These are phyloP conservation scores for Drosophila trapezifrons DNA, from an alignment of 1,140 invertebrate genomes.

Conservation along the genomic window DNA sequence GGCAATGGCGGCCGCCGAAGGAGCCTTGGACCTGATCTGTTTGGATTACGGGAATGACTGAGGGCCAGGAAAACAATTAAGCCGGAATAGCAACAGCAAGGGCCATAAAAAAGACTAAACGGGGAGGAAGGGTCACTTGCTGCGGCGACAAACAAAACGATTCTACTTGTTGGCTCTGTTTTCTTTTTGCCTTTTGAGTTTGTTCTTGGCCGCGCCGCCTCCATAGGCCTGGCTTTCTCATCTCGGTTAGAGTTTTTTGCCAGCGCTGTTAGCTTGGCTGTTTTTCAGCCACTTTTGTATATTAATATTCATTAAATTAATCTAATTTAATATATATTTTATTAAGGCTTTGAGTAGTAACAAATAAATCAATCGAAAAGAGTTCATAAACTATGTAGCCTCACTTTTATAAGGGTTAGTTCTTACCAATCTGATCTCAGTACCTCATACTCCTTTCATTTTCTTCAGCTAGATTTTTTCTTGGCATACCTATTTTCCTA, in stretches of 20 bases:
- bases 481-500: neutral
- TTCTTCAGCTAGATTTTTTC: neutral
- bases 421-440: neutral
- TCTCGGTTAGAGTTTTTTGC: constrained; percentile 5
- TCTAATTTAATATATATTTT: neutral
- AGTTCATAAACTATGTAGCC: no score
- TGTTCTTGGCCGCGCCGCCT: constrained; percentile 29
- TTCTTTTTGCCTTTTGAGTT: constrained; percentile 16
- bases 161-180: constrained; percentile 45
- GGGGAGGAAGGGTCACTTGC: constrained; percentile 16
- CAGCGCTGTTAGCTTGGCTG: constrained; percentile 12
- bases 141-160: constrained; percentile 49
- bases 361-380: neutral
- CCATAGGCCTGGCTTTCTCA: constrained; percentile 18
- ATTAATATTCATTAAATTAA: neutral
- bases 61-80: constrained; percentile 41
- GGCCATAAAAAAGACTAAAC: constrained; percentile 52
- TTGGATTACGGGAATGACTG: constrained; percentile 53
- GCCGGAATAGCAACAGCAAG: constrained; percentile 46
- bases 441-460: no score
- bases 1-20: constrained; percentile 2
- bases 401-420: neutral
- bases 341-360: no score
- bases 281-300: constrained; percentile 4
- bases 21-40: constrained; percentile 54